Base-by-base conservation (phyloP, 2,888 invertebrate genomes). In the Leptarthrus brevirostris region DNA sequence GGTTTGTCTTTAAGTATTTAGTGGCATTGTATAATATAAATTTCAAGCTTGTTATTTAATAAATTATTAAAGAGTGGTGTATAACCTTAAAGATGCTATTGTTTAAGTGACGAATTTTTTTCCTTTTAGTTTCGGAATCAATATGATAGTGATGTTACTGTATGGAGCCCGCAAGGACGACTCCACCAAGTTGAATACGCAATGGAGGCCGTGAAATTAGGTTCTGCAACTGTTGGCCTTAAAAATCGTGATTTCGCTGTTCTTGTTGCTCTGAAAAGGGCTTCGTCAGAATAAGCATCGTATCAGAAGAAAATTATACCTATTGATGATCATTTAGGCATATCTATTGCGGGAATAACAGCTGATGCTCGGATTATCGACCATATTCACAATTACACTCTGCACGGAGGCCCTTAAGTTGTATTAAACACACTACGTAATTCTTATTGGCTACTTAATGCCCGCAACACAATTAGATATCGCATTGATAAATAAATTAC, bases 91-190 rank as follows among this genome's bases (percentile, higher is more conserved):
- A n/a, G n/a, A n/a, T n/a, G n/a, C n/a, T n/a, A n/a, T n/a, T n/a
- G n/a, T n/a, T n/a, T n/a, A n/a, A n/a, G n/a, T n/a, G n/a, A n/a
- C n/a, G n/a, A n/a, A n/a, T 49, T 49, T 72, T 24, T 12, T n/a
- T 58, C 22, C 47, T 82, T 82, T 22, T 83, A 88, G 99, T 99
- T 99, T 86, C 92, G 99, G 71, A 99, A 99, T 86, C 98, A 99
- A 86, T 99, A 99, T 85, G 99, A 99, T 86, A 98, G 97, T 84
- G 99, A 99, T 87, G 99, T 99, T 75, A 98, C 98, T 14, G 97
- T 98, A 77, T 99, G 98, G 98, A 98, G 98, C 86, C 99, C 99
- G 0, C 99, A 99, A 81, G 96, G 96, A 1, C 92, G 96, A 36
- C 88, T 96, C 40, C 95, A 95, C 83, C 96, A 96, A 84, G 97